phyloP scores from a whole-genome alignment of 2,113 vertebrate species.

The Ivindomyrus marchei region DNA sequence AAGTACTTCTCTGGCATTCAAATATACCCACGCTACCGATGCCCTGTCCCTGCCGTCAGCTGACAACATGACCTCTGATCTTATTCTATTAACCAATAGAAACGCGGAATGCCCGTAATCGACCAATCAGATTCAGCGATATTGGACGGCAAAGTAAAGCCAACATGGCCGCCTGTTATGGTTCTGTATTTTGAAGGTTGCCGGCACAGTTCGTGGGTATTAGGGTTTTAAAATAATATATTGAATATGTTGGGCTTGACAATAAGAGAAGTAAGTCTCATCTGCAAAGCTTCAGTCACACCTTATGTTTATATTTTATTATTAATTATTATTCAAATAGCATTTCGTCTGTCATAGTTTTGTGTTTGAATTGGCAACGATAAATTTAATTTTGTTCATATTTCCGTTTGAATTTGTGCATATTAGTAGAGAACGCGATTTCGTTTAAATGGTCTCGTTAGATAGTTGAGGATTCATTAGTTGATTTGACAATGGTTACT shows the following conservation, averaged over 20 bases:
- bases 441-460: background rate
- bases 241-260: constrained; percentile 69
- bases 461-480: background rate
- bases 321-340: background rate
- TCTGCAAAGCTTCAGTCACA: background rate
- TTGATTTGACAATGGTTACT: background rate
- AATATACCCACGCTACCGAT: background rate
- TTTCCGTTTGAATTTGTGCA: background rate
- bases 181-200: constrained; percentile 12
- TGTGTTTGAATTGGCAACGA: background rate
- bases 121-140: constrained; percentile 61
- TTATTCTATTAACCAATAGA: constrained; percentile 54
- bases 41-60: background rate
- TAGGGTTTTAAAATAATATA: background rate
- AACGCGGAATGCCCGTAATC: background rate
- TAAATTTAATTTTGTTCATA: background rate
- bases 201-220: background rate
- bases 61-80: background rate
- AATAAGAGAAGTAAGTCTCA: constrained; percentile 71
- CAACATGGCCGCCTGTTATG: constrained; percentile 52
- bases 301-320: background rate
- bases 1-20: background rate
- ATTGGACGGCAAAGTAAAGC: constrained; percentile 22
- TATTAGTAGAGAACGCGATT: background rate
- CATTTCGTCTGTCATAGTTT: background rate